These are phyloP conservation scores for Nestor notabilis DNA, from an alignment of 2,113 vertebrate species.

Conservation along the genomic window DNA sequence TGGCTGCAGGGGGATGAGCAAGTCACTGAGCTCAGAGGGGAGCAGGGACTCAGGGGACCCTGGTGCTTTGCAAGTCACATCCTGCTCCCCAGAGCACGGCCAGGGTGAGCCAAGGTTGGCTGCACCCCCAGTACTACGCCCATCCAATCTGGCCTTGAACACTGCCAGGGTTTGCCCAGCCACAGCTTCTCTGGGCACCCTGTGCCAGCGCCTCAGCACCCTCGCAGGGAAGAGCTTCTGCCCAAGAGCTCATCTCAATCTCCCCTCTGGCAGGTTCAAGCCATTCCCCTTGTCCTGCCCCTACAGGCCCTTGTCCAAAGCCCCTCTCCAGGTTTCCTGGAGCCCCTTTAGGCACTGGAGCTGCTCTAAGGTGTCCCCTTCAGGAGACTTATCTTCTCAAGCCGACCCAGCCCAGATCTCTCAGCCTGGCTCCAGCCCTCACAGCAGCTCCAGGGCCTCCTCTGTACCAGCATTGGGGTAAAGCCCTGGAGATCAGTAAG, in stretches of 20 bases:
- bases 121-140: fast-evolving
- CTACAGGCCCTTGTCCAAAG: not conserved
- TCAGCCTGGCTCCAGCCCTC: no score
- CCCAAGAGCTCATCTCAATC: not conserved
- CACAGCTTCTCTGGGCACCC: no score
- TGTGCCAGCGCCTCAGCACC: no score
- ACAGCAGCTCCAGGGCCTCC: no score
- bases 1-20: fast-evolving
- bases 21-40: fast-evolving
- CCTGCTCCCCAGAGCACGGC: not conserved
- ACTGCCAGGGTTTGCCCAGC: no score
- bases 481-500: no score
- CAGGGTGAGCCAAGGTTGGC: no score
- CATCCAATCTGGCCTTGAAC: no score
- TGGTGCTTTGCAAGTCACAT: fast-evolving
- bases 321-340: not conserved
- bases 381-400: not conserved
- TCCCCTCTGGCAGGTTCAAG: not conserved
- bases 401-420: no score
- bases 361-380: not conserved
- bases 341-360: not conserved
- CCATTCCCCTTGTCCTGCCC: not conserved
- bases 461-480: no score
- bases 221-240: not conserved
- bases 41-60: not conserved